Evolutionary conservation across 2,888 invertebrate genomes (phyloP).

Genomic region (Aricia artaxerxes): DNA sequence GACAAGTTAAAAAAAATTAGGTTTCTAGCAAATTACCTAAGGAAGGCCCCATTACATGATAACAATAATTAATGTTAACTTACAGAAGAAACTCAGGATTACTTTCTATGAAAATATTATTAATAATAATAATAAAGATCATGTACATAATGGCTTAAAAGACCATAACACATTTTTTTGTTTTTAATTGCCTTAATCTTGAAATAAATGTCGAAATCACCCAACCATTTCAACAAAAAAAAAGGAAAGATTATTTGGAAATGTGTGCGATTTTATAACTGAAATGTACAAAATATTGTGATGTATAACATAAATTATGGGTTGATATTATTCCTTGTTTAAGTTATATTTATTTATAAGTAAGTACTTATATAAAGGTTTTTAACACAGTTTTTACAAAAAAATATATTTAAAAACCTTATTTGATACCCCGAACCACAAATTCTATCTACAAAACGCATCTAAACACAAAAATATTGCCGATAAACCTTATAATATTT

Average conservation of each 20-base stretch:
- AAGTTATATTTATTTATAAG: not conserved
- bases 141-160: not conserved
- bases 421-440: not conserved
- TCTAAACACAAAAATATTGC: not conserved
- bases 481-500: constrained; percentile 15
- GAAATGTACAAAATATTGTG: not conserved
- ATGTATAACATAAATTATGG: not conserved
- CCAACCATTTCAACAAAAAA: not conserved
- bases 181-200: not conserved
- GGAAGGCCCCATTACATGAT: constrained; percentile 15
- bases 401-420: not conserved
- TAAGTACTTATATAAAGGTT: not conserved
- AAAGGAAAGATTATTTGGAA: constrained; percentile 4
- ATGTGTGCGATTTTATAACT: constrained; percentile 5
- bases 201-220: not conserved
- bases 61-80: not conserved
- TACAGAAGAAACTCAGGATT: not conserved
- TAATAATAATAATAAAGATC: not conserved
- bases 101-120: not conserved
- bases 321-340: not conserved
- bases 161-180: not conserved
- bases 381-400: not conserved
- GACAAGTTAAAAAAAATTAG: constrained; percentile 5
- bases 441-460: not conserved
- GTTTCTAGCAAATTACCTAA: constrained; percentile 19